Evolutionary conservation across 2,113 vertebrate genomes (phyloP).

Genomic region (Carettochelys insculpta): DNA sequence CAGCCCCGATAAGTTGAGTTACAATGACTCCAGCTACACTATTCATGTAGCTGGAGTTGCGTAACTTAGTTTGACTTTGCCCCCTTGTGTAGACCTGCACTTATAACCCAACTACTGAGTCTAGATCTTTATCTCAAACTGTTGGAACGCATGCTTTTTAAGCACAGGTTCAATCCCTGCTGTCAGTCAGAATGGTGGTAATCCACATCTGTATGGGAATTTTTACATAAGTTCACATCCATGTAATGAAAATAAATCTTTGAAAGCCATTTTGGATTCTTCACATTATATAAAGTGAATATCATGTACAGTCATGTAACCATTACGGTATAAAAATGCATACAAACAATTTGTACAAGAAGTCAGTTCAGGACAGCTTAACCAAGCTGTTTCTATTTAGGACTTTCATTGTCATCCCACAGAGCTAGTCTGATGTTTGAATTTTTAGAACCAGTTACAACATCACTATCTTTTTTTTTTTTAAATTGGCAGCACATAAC

Average conservation of each 20-base stretch:
- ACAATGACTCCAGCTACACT: no score
- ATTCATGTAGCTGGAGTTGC: no score
- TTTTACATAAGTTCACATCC: neutral
- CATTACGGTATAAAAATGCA: neutral
- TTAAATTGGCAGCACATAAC: neutral
- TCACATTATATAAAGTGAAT: neutral
- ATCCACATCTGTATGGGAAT: neutral
- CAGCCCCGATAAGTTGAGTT: no score
- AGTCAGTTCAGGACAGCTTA: neutral
- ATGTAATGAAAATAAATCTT: no score
- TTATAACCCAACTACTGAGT: no score
- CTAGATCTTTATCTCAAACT: neutral
- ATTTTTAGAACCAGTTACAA: neutral
- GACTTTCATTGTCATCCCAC: neutral
- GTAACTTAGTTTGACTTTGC: no score
- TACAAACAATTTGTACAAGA: neutral
- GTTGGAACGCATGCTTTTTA: neutral
- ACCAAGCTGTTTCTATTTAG: neutral
- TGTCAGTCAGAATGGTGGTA: neutral
- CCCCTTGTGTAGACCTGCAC: no score
- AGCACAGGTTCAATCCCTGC: neutral
- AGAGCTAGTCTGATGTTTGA: neutral
- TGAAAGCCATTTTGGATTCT: neutral
- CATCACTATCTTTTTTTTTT: no score
- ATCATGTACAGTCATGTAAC: neutral